Percentiles rank a stretch among this genome's conserved stretches.
Conservation (phyloP, 2,888 invertebrate species). For the Troides helena region DNA sequence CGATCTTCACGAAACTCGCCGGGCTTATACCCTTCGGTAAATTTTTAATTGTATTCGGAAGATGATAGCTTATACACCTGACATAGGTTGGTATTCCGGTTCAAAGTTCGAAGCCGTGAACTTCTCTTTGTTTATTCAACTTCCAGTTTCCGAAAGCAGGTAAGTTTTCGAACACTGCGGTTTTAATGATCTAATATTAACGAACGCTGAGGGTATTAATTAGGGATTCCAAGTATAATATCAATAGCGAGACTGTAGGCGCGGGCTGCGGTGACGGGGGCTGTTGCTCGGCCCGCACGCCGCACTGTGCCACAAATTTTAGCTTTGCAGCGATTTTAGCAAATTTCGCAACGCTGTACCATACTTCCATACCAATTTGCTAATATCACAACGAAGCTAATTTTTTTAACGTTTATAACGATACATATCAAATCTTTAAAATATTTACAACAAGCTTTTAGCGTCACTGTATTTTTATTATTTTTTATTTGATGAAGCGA, state of each 20-base stretch:
- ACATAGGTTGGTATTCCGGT: conserved; percentile 59
- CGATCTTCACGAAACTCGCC: conserved; percentile 49
- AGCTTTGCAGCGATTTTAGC: conserved; percentile 15
- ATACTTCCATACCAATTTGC: background rate
- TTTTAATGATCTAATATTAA: conserved; percentile 80
- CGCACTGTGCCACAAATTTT: conserved; percentile 15
- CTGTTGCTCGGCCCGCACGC: conserved; percentile 13
- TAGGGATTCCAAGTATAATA: conserved; percentile 71
- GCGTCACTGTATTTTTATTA: no score
- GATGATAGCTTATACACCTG: conserved; percentile 67
- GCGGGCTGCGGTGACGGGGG: conserved; percentile 14
- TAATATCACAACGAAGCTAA: background rate
- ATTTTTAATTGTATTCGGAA: conserved; percentile 75
- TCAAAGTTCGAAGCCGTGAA: conserved; percentile 68
- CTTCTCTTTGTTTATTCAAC: conserved; percentile 76
- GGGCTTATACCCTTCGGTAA: conserved; percentile 63
- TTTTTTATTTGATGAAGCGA: no score
- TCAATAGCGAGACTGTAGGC: conserved; percentile 58
- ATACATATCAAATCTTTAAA: no score
- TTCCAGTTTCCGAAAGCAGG: conserved; percentile 69
- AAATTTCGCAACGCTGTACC: conserved; percentile 14
- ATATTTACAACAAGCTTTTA: no score
- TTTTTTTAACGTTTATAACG: background rate
- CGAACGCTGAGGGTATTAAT: conserved; percentile 75
- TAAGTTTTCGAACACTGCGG: conserved; percentile 78